Base-by-base conservation (phyloP, 2,888 invertebrate species). In the Tetropium fuscum region DNA sequence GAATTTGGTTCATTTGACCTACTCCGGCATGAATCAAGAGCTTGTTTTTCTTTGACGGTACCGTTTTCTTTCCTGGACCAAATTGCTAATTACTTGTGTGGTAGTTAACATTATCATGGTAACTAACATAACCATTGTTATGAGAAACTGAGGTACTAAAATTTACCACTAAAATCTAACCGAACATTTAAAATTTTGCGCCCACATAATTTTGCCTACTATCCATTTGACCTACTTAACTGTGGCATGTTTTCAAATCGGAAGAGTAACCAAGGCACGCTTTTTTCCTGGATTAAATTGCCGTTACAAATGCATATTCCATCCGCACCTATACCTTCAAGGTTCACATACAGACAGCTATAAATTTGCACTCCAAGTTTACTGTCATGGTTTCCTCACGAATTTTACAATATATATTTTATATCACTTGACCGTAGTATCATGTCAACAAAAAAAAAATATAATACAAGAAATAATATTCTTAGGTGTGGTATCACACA, bases 401-500 rank as follows among this genome's bases (percentile, higher is more conserved):
- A 18, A 32, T n/a, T 20, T 55, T 30, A 15, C 53, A 20, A 20
- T 15, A 55, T 34, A 60, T 34, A 34, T 34, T 19, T 47, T 51
- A 62, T 62, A 64, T 64, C 61, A 62, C 60, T 62, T 63, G 60
- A 56, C 57, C 48, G 38, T 58, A 61, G 53, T 53, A 62, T 58
- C 53, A 53, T 55, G 57, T 61, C 54, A 55, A 63, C 48, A 61
- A 51, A 47, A 49, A 40, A 53, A 43, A 49, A 34, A 47, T 36
- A 43, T 45, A 62, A 62, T 55, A 59, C 45, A 62, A 58, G 49
- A 54, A 65, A 54, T 59, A 58, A 18, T 53, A 59, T 56, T 65
- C 66, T 65, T 63, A 68, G 63, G 58, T 64, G 70, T 67, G 66
- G 36, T 66, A 68, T 67, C 65, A 68, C 69, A 70, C 66, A 61